Percentiles rank a stretch among this genome's conserved stretches.
phyloP scores from a whole-genome alignment of 1,140 invertebrate species.

The silkworm (Bombyx mori) region ASM3026992v2 NC_085124.1:7245001-7245500 shows the following conservation, averaged over 20 bases:
- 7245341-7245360: conserved; percentile 55
- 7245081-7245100: no score
- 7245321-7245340: conserved; percentile 59
- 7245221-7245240: no score
- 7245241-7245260: no score
- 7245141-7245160: no score
- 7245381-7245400: conserved; percentile 56
- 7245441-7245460: conserved; percentile 52
- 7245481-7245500: background rate
- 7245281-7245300: conserved; percentile 38
- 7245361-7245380: conserved; percentile 52
- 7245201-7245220: no score
- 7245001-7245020: conserved; percentile 4
- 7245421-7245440: conserved; percentile 59
- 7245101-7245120: no score
- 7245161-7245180: no score
- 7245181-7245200: background rate
- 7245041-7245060: conserved; percentile 1
- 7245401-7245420: conserved; percentile 63
- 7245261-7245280: background rate
- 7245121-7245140: no score
- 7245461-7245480: background rate
- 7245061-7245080: background rate
- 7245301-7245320: conserved; percentile 17
- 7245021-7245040: conserved; percentile 7